Base-by-base conservation (phyloP, 2,888 invertebrate species). In the Deroplatys truncata region DNA sequence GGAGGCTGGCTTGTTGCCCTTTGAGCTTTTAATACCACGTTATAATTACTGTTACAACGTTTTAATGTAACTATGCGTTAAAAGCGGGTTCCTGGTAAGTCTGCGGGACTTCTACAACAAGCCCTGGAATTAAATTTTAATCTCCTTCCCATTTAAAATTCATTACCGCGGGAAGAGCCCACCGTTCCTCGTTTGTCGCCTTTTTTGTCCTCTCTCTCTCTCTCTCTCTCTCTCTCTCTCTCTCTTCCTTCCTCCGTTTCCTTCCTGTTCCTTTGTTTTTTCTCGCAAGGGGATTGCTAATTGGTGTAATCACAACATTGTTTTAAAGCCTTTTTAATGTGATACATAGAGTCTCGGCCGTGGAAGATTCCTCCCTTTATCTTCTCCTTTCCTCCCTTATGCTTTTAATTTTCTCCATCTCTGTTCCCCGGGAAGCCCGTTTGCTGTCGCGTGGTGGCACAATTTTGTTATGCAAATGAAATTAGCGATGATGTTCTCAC, bases 381-480 rank as follows among this genome's bases (percentile, higher is more conserved):
- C 85, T 88, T 84, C 90, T 88, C 88, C 88, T 88, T 86, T 56
- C 82, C 43, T 86, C 84, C 87, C 86, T 90, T 90, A 90, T 90
- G 89, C 89, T 90, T 90, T 90, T 90, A 90, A 90, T 90, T 90
- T 90, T 89, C 89, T 86, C 86, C 85, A n/a, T 89, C 89, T 29
- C 84, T 85, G 72, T 87, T 49, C 15, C 49, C n/a, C 84, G 35
- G 72, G 20, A 25, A 72, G 31, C 82, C 56, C 56, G 56, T 72
- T 72, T 20, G 56, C 56, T 72, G 56, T 72, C 56, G 56, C 56
- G 56, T 72, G 56, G 56, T 72, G 56, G 89, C 49, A 83, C 89
- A 88, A 90, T 90, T 90, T 89, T 88, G 89, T 89, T 90, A 91
- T 91, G 91, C 90, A 91, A 91, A 91, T 91, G 90, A 90, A 91